phyloP scores from a whole-genome alignment of 2,113 vertebrate genomes.

The Phaethornis superciliosus region DNA sequence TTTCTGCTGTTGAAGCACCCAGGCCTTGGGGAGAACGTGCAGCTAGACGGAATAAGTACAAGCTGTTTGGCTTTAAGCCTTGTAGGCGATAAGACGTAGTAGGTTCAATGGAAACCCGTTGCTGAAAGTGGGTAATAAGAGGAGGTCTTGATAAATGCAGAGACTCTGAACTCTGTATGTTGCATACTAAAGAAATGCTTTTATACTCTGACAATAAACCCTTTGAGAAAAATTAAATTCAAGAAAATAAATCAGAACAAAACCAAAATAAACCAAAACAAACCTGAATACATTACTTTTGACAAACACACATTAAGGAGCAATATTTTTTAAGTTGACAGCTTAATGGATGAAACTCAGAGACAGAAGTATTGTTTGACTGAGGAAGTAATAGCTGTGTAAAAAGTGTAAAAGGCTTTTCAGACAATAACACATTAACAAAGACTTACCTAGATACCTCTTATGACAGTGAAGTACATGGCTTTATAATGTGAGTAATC shows the following conservation, averaged over 20 bases:
- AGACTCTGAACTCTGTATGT: not conserved
- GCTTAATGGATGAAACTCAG: not conserved
- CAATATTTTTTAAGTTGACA: not conserved
- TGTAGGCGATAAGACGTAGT: constrained; percentile 91
- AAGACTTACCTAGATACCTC: not conserved
- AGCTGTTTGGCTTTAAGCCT: constrained; percentile 94
- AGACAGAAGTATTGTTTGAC: not conserved
- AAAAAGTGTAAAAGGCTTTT: not conserved
- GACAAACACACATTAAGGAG: not conserved
- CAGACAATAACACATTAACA: not conserved
- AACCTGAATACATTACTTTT: not conserved
- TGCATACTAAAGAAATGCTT: not conserved
- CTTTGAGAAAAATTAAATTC: not conserved
- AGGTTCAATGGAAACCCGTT: constrained; percentile 90
- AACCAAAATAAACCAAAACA: not conserved
- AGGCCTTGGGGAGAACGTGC: constrained; percentile 94
- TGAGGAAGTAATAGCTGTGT: not conserved
- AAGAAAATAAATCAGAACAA: not conserved
- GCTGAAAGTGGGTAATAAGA: constrained; percentile 75
- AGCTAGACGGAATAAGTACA: constrained; percentile 93
- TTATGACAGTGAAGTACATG: not conserved
- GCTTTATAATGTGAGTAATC: not conserved
- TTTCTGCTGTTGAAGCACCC: constrained; percentile 94
- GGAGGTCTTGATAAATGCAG: not conserved
- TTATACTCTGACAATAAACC: not conserved